A percentile compares a stretch with the other conserved stretches of the same genome.
Conservation (phyloP, 2,113 vertebrate genomes). For the Pteronura brasiliensis region DNA sequence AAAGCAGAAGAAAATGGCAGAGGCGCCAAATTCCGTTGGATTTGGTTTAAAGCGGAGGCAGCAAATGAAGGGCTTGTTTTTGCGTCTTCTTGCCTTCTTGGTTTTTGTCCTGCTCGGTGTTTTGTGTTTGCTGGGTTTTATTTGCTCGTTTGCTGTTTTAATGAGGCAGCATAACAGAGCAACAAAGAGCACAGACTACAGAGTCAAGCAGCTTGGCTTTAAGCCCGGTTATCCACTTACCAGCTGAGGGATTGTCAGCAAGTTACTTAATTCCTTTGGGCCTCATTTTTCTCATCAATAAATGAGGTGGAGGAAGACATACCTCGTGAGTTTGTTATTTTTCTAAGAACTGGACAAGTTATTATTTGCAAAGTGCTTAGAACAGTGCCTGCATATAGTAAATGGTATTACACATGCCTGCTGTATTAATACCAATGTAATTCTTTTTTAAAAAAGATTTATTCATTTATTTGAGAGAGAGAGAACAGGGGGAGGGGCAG, state of each 20-base stretch:
- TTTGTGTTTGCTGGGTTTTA: not conserved
- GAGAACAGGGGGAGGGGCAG: not conserved
- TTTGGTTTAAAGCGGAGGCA: not conserved
- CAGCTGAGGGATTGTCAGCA: not conserved
- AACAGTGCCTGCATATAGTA: not conserved
- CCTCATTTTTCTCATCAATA: slow-evolving; percentile 9
- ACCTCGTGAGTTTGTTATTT: not conserved
- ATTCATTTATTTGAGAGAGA: not conserved
- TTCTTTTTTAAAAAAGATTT: not conserved
- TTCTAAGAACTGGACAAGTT: not conserved
- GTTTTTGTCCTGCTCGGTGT: not conserved
- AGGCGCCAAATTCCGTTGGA: not conserved
- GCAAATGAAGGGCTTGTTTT: not conserved
- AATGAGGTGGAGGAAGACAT: not conserved
- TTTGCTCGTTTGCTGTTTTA: not conserved
- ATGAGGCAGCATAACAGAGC: not conserved
- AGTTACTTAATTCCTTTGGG: slow-evolving; percentile 17
- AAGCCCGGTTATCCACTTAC: not conserved
- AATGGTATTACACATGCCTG: not conserved
- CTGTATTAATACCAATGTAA: not conserved
- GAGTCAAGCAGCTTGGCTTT: not conserved
- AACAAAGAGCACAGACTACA: not conserved
- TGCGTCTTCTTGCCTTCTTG: not conserved
- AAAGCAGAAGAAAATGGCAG: slow-evolving; percentile 4
- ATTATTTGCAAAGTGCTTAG: not conserved